Conservation (phyloP, 2,113 vertebrate species). For the Cyprinodon brontotheroides region DNA sequence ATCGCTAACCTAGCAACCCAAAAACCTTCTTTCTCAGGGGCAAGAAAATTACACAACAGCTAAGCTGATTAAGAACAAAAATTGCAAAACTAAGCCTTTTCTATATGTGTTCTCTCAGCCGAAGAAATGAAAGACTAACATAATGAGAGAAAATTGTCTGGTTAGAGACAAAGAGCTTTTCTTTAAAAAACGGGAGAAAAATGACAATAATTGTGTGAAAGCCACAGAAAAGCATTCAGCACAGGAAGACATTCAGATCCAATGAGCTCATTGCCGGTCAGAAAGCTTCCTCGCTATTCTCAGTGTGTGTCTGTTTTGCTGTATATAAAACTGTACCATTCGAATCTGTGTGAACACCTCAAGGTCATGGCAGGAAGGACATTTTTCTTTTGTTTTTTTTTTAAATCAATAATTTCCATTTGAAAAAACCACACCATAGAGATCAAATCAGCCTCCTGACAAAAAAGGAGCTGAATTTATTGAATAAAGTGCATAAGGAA, state of each 20-base stretch:
- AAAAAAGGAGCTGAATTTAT: constrained; percentile 30
- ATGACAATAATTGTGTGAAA: constrained; percentile 45
- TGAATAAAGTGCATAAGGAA: constrained; percentile 15
- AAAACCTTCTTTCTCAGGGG: constrained; percentile 31
- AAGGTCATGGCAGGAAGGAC: constrained; percentile 45
- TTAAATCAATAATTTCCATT: constrained; percentile 35
- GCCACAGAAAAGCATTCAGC: constrained; percentile 60
- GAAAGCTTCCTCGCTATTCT: constrained; percentile 46
- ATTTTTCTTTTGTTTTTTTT: constrained; percentile 36
- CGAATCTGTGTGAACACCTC: constrained; percentile 38
- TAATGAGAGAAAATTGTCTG: not conserved
- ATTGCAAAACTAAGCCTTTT: constrained; percentile 43
- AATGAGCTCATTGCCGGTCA: constrained; percentile 73
- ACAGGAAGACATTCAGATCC: constrained; percentile 71
- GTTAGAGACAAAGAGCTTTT: constrained; percentile 13
- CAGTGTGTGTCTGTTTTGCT: constrained; percentile 30
- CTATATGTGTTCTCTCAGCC: constrained; percentile 17
- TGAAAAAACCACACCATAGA: constrained; percentile 1
- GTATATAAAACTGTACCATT: constrained; percentile 43
- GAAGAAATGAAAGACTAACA: constrained; percentile 31
- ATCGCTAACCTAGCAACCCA: constrained; percentile 47
- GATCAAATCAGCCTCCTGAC: constrained; percentile 18
- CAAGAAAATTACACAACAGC: constrained; percentile 30
- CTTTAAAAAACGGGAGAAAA: constrained; percentile 18
- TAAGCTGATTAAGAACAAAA: constrained; percentile 39